Conservation (phyloP, 2,888 invertebrate species). For the Drosophila mulleri region DNA sequence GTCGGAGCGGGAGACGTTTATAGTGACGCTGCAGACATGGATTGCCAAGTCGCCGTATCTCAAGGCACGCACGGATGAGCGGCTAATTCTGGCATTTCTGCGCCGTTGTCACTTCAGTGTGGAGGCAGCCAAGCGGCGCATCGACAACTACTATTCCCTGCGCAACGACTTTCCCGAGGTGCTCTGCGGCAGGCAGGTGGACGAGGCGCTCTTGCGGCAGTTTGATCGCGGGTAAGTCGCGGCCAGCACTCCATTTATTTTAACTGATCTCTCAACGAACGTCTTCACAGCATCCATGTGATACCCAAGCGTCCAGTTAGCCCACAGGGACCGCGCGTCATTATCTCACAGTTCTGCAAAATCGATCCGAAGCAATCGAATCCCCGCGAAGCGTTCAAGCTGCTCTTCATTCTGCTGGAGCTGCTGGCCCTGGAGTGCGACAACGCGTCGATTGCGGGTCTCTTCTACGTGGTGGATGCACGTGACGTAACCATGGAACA, state of each 20-base stretch:
- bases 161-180: constrained; percentile 75
- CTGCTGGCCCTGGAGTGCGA: constrained; percentile 74
- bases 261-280: background rate
- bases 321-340: constrained; percentile 61
- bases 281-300: constrained; percentile 63
- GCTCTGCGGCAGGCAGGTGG: constrained; percentile 62
- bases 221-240: constrained; percentile 70
- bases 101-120: constrained; percentile 74
- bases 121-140: constrained; percentile 74
- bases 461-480: constrained; percentile 72
- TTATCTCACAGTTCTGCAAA: constrained; percentile 76
- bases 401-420: constrained; percentile 78
- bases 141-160: constrained; percentile 74
- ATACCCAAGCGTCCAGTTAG: constrained; percentile 66
- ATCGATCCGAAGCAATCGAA: constrained; percentile 69
- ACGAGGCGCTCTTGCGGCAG: constrained; percentile 59
- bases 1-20: constrained; percentile 38
- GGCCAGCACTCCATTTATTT: background rate
- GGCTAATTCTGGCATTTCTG: constrained; percentile 69
- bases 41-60: constrained; percentile 71
- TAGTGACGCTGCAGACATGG: constrained; percentile 66
- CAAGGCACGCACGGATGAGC: constrained; percentile 63
- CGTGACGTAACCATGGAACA: constrained; percentile 77
- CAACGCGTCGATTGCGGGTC: constrained; percentile 67
- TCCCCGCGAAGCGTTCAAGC: constrained; percentile 75